These are phyloP conservation scores for Epinotia nisella DNA, from an alignment of 2,888 invertebrate genomes.

Conservation along the genomic window DNA sequence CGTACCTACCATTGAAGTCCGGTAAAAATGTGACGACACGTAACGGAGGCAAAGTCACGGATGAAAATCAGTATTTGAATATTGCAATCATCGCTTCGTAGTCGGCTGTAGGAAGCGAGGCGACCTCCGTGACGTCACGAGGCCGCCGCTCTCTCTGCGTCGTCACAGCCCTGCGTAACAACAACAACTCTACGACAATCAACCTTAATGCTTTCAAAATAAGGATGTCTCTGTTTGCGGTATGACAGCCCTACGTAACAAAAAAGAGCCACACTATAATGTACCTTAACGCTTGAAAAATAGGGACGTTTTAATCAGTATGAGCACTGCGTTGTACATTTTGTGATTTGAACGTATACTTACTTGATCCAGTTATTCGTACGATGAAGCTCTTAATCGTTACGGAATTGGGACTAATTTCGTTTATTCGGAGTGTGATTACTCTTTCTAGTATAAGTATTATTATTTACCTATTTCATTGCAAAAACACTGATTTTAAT, in stretches of 20 bases:
- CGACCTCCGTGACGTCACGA: slow-evolving; percentile 41
- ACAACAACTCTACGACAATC: not conserved
- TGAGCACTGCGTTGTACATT: not conserved
- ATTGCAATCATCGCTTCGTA: slow-evolving; percentile 7
- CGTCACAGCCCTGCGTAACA: slow-evolving; percentile 21
- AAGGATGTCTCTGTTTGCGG: not conserved
- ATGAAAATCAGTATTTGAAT: slow-evolving; percentile 2
- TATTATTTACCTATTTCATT: not conserved
- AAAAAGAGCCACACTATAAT: not conserved
- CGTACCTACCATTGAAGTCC: not conserved
- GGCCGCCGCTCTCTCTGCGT: slow-evolving; percentile 38
- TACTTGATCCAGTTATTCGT: not conserved
- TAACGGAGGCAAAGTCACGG: slow-evolving; percentile 5
- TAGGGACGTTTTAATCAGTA: not conserved
- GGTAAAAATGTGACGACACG: not conserved
- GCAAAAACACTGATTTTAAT: not conserved
- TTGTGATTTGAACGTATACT: slow-evolving; percentile 1
- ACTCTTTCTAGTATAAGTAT: not conserved
- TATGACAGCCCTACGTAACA: not conserved
- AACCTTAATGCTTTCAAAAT: not conserved
- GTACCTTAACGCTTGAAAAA: not conserved
- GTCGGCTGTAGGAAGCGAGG: slow-evolving; percentile 20
- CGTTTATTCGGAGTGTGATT: not conserved
- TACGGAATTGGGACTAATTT: not conserved
- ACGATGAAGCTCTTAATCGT: not conserved